A percentile compares a stretch with the other conserved stretches of the same genome.
Evolutionary conservation across 1,140 invertebrate species (phyloP).

Genomic region (Colletes gigas): DNA sequence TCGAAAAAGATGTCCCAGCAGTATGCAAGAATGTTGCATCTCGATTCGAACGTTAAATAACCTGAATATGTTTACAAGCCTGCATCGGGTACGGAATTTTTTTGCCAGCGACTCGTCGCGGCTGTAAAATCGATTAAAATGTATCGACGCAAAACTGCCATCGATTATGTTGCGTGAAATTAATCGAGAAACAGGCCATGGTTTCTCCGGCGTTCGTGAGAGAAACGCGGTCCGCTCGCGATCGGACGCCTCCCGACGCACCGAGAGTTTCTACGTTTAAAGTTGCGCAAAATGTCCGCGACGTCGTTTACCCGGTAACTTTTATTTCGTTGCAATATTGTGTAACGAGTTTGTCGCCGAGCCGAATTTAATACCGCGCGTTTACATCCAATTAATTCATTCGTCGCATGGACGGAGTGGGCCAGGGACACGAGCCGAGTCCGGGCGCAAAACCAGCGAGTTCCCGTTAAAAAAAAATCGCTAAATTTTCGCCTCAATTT

Average conservation of each 20-base stretch:
- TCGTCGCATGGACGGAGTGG: not conserved
- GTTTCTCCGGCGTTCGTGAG: not conserved
- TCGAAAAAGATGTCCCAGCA: too few relatives aligned
- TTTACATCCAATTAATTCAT: conserved; percentile 40
- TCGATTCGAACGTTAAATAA: not conserved
- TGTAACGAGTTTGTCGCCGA: conserved; percentile 23
- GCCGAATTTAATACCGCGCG: conserved; percentile 9
- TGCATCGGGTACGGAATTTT: not conserved
- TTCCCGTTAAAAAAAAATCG: too few relatives aligned
- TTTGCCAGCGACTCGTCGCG: not conserved
- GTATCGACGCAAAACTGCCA: not conserved
- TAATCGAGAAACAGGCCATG: conserved; percentile 24
- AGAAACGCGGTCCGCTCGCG: not conserved
- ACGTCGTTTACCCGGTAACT: not conserved
- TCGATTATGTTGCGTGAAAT: conserved; percentile 25
- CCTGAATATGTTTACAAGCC: not conserved
- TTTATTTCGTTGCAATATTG: conserved; percentile 14
- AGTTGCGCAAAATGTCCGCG: conserved; percentile 20
- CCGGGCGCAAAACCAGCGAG: too few relatives aligned
- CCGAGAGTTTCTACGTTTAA: conserved; percentile 8
- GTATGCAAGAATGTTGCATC: too few relatives aligned
- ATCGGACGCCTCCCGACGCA: not conserved
- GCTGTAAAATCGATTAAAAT: not conserved
- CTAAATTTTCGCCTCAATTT: too few relatives aligned
- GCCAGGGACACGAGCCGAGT: conserved; percentile 8